Evolutionary conservation across 23 tunicate species (phyloP), one percentile per base, ranked within the genome.

Genomic region (Halocynthia aurantium): DNA sequence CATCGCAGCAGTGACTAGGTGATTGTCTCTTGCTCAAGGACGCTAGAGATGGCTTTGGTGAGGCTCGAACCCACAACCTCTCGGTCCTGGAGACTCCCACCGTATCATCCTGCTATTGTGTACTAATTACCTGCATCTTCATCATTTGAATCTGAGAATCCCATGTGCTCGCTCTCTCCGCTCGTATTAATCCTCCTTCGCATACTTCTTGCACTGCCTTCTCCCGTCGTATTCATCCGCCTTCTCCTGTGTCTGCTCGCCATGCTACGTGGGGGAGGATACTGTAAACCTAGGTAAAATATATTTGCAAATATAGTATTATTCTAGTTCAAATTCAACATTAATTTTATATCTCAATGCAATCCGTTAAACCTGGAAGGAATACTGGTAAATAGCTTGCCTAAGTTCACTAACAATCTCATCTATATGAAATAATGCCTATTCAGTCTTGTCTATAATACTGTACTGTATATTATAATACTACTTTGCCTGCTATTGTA

Each of bases 151-250:
- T 40, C 22, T 2, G 70, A 65, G 5, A 49, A 65, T 9, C 31
- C 70, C 22, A 49, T 49, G 31, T 65, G 70, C 10, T 65, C 70
- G 19, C 19, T 15, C 22, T 65, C 70, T 65, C 70, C 70, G 10
- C 50, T 10, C 31, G 70, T 65, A 65, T 65, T 65, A 40, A 65
- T 15, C 19, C 70, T 11, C 19, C 70, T 11, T 9, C 70, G 70
- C 19, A 31, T 31, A 31, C 70, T 40, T 15, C 70, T 65, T 8
- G 6, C 31, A 49, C 70, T 49, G 70, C 70, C 31, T 15, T 65
- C 70, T 10, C 70, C 70, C n/a, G 70, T 65, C 31, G 70, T 65
- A 65, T 65, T 65, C 31, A 65, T 20, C 10, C 70, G 70, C 31
- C 70, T 65, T 65, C 70, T 40, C 31, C 70, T 65, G 10, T 20